Evolutionary conservation across 2,797 vertebrate genomes (phyloP), one percentile per base, ranked within the genome.

Genomic region (Propithecus deckenii): DNA sequence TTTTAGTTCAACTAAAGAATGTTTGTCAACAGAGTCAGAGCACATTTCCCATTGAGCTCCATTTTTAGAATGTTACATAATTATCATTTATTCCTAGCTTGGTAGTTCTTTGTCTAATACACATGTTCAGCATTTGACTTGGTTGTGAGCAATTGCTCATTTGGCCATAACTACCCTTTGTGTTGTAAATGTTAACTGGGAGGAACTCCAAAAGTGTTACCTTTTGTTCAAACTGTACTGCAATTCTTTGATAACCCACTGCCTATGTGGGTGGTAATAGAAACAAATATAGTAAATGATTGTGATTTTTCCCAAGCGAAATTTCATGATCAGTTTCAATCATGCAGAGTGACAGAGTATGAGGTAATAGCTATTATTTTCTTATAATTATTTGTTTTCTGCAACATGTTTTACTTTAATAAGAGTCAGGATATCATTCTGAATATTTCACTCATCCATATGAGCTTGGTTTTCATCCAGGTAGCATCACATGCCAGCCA

Each of bases 331-430:
- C 32, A n/a, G 55, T 86, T 89, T 89, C 48, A 81, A 7, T 74
- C 22, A 76, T 30, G 17, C n/a, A 5, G 17, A 85, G 25, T 75
- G 59, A 76, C 46, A 63, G 41, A 67, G 35, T 85, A 18, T 63
- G 30, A 88, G 80, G 80, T 88, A 95, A 85, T 83, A 80, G 75
- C 13, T 52, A 32, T 93, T 85, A 75, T 61, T 72, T 88, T 94
- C 86, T 92, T 86, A 75, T 87, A 95, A 86, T 78, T 84, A 94
- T 93, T 91, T 95, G 35, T 96, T 48, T 74, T 95, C 71, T 83
- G 30, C 67, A 72, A 61, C 95, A 92, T 93, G 65, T 96, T 97
- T 95, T 96, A 74, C 0, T 92, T 95, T 86, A 89, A 76, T 87
- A 86, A 92, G 96, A 95, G 90, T 95, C n/a, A 52, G 32, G 67